phyloP scores from a whole-genome alignment of 2,888 invertebrate species.

The Xiphydria camelus region DNA sequence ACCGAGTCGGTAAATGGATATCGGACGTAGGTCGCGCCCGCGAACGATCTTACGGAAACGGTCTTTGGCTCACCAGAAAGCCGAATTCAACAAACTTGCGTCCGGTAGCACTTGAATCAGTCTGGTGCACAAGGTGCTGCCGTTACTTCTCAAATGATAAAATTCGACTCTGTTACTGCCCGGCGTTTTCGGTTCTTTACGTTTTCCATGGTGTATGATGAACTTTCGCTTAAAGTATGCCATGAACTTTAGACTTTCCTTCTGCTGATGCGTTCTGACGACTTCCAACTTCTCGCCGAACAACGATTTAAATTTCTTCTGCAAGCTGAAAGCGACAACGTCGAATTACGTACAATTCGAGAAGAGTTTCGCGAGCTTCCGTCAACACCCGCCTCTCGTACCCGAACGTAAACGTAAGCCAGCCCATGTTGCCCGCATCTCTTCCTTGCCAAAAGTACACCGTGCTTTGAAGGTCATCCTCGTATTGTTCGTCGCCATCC shows the following conservation, averaged over 20 bases:
- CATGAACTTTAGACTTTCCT: slow-evolving; percentile 97
- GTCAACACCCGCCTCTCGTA: slow-evolving; percentile 17
- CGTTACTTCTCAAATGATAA: slow-evolving; percentile 95
- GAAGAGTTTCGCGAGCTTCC: not conserved
- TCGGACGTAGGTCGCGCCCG: not conserved
- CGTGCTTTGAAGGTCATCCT: slow-evolving; percentile 85
- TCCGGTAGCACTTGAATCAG: slow-evolving; percentile 89
- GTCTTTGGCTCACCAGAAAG: slow-evolving; percentile 89
- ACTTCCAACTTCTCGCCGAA: slow-evolving; percentile 92
- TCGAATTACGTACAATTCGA: slow-evolving; percentile 4
- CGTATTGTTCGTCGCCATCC: slow-evolving; percentile 61
- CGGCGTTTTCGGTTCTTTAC: slow-evolving; percentile 62
- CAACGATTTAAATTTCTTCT: slow-evolving; percentile 86
- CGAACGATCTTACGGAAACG: no score
- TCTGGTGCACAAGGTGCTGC: slow-evolving; percentile 89
- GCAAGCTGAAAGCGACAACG: slow-evolving; percentile 61
- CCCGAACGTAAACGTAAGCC: slow-evolving; percentile 98
- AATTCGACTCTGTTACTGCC: slow-evolving; percentile 71
- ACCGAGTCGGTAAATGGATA: not conserved
- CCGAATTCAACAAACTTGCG: slow-evolving; percentile 84
- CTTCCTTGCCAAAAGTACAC: slow-evolving; percentile 99
- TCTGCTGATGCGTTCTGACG: slow-evolving; percentile 95
- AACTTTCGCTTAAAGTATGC: slow-evolving; percentile 95
- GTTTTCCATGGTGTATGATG: slow-evolving; percentile 86
- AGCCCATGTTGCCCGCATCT: slow-evolving; percentile 98